Conservation (phyloP, 2,888 invertebrate species). For the Microplitis deprimator region DNA sequence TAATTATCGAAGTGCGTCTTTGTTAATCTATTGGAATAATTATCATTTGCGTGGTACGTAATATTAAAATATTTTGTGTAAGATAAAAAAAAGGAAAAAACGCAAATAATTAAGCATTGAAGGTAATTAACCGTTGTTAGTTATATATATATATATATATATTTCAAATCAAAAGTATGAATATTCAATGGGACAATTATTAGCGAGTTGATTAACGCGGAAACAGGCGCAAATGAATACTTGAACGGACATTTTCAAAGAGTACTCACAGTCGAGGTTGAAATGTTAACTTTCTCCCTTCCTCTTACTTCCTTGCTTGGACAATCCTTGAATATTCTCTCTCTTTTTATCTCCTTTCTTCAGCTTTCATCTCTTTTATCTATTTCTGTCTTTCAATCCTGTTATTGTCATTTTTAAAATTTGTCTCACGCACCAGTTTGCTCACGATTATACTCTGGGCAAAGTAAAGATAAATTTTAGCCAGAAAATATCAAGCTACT, state of each 20-base stretch:
- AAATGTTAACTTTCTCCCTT: slow-evolving; percentile 34
- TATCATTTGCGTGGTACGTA: background rate
- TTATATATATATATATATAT: slow-evolving; percentile 2
- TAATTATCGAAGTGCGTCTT: background rate
- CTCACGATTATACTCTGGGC: background rate
- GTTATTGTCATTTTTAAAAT: slow-evolving; percentile 22
- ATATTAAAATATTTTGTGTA: background rate
- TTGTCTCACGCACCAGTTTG: slow-evolving; percentile 38
- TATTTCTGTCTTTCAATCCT: background rate
- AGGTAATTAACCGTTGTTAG: slow-evolving; percentile 1
- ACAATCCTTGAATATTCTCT: slow-evolving; percentile 26
- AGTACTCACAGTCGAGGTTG: slow-evolving; percentile 31
- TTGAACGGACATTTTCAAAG: slow-evolving; percentile 34
- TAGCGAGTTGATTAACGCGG: slow-evolving; percentile 44
- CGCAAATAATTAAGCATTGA: slow-evolving; percentile 4
- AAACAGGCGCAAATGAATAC: slow-evolving; percentile 45
- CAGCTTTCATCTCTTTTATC: background rate
- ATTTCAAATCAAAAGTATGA: slow-evolving; percentile 34
- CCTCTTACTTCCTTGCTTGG: slow-evolving; percentile 29
- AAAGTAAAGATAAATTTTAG: slow-evolving; percentile 3
- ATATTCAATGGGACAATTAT: slow-evolving; percentile 43
- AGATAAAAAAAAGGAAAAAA: too few relatives aligned
- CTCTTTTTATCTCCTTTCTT: slow-evolving; percentile 11
- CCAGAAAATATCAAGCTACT: slow-evolving; percentile 19
- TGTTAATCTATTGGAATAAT: background rate